Conservation (phyloP, 2,888 invertebrate genomes). For the Drosophila mimetica region DNA sequence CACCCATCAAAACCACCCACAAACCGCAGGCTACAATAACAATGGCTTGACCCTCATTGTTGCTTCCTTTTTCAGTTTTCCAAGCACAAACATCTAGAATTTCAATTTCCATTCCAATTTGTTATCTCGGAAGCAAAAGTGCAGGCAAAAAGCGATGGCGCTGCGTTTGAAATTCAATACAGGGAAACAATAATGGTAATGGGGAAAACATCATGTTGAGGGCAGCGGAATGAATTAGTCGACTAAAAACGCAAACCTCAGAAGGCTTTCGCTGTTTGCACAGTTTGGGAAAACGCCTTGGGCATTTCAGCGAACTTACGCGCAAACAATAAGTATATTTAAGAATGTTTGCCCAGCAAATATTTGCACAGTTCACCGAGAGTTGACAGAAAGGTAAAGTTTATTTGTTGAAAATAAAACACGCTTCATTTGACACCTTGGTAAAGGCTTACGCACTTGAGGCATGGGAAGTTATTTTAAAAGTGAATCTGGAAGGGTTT, state of each 20-base stretch:
- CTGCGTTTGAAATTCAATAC: slow-evolving; percentile 42
- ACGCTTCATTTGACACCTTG: slow-evolving; percentile 13
- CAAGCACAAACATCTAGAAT: slow-evolving; percentile 66
- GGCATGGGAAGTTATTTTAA: slow-evolving; percentile 5
- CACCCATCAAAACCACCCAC: slow-evolving; percentile 48
- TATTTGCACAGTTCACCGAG: slow-evolving; percentile 50
- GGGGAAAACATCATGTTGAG: slow-evolving; percentile 19
- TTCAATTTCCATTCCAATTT: slow-evolving; percentile 68
- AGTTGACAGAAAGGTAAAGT: slow-evolving; percentile 22
- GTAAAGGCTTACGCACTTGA: background rate
- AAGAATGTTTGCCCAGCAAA: slow-evolving; percentile 40
- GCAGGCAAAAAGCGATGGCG: slow-evolving; percentile 42
- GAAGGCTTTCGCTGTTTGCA: slow-evolving; percentile 33
- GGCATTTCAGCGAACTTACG: slow-evolving; percentile 43
- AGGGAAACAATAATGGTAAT: slow-evolving; percentile 20
- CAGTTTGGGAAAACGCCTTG: slow-evolving; percentile 25
- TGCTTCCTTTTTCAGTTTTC: slow-evolving; percentile 56
- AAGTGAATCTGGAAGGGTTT: background rate
- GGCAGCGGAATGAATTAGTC: slow-evolving; percentile 21
- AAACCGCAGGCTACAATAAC: slow-evolving; percentile 37
- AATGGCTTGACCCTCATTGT: slow-evolving; percentile 59
- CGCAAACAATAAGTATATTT: slow-evolving; percentile 52
- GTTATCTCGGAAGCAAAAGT: slow-evolving; percentile 71
- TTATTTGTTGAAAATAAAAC: slow-evolving; percentile 28
- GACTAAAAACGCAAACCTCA: slow-evolving; percentile 28